Conservation (phyloP, 2,113 vertebrate species). For the Clupea harengus region DNA sequence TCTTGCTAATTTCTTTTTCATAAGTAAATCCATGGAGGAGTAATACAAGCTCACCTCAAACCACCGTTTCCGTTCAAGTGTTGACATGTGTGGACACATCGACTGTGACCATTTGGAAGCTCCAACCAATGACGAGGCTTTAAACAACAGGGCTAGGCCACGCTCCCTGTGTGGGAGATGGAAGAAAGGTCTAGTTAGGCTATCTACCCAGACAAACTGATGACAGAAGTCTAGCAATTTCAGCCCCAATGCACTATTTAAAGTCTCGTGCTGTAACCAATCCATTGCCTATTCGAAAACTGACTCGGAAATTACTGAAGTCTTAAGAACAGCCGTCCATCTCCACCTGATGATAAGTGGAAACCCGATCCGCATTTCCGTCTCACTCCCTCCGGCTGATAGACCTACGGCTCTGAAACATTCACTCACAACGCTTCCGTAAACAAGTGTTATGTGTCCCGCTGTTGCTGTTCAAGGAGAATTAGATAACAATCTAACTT, state of each 20-base stretch:
- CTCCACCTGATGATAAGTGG: constrained; percentile 67
- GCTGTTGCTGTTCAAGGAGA: background rate
- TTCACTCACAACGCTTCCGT: constrained; percentile 37
- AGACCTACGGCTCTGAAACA: constrained; percentile 27
- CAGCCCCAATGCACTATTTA: constrained; percentile 16
- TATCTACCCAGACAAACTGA: background rate
- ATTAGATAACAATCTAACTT: constrained; percentile 10
- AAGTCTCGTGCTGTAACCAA: constrained; percentile 2
- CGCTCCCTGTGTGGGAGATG: background rate
- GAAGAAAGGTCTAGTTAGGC: background rate
- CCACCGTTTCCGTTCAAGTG: too few species aligned
- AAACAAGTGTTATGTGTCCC: constrained; percentile 57
- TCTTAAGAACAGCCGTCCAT: constrained; percentile 56
- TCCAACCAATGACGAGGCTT: background rate
- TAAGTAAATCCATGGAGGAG: too few species aligned
- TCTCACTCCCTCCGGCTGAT: constrained; percentile 34
- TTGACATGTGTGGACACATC: too few species aligned
- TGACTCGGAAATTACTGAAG: constrained; percentile 52
- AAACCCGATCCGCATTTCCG: constrained; percentile 55
- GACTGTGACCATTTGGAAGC: background rate
- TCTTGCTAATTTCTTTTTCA: too few species aligned
- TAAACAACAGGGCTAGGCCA: background rate
- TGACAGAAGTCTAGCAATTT: constrained; percentile 22
- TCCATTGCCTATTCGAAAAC: constrained; percentile 40
- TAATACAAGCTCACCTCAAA: too few species aligned